These are phyloP conservation scores for Planiliza haematocheilus DNA, from an alignment of 2,113 vertebrate genomes.

Conservation along the genomic window DNA sequence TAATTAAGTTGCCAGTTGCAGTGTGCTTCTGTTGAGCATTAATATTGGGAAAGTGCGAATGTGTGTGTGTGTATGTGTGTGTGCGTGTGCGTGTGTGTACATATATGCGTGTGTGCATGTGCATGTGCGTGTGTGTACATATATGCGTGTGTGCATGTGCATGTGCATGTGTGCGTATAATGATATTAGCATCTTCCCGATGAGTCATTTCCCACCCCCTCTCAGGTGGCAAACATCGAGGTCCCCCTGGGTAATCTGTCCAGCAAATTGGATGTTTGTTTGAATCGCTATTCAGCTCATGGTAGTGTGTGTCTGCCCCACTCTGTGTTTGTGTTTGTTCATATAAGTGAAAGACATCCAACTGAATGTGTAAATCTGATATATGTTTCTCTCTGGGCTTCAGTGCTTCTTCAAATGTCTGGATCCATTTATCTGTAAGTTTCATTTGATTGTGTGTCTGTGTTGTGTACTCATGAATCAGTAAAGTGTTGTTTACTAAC, in stretches of 20 bases:
- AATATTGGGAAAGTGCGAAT: conserved; percentile 68
- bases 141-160: too few relatives aligned
- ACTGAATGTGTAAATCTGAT: conserved; percentile 29
- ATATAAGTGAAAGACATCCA: conserved; percentile 27
- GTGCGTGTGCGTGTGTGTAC: conserved; percentile 24
- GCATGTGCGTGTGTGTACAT: conserved; percentile 33
- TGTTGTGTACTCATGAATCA: conserved; percentile 11
- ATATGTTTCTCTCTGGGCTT: conserved; percentile 18
- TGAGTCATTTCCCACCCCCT: conserved; percentile 64
- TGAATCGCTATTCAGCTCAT: conserved; percentile 65
- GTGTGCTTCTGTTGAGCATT: conserved; percentile 76
- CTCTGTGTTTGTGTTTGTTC: conserved; percentile 15
- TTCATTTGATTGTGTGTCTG: not conserved
- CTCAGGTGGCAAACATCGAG: conserved; percentile 68
- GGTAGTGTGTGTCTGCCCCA: conserved; percentile 14
- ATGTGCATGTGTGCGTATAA: conserved; percentile 38
- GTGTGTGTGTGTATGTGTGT: conserved; percentile 29
- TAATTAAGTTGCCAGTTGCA: conserved; percentile 82
- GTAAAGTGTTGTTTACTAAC: not conserved
- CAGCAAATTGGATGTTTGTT: conserved; percentile 82
- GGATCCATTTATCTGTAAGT: not conserved
- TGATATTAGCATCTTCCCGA: conserved; percentile 69
- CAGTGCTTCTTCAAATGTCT: conserved; percentile 11
- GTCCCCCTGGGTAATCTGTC: conserved; percentile 78
- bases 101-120: too few relatives aligned